These are phyloP conservation scores for Lissonota sp. DNA, from an alignment of 2,888 invertebrate genomes.

Conservation along the genomic window DNA sequence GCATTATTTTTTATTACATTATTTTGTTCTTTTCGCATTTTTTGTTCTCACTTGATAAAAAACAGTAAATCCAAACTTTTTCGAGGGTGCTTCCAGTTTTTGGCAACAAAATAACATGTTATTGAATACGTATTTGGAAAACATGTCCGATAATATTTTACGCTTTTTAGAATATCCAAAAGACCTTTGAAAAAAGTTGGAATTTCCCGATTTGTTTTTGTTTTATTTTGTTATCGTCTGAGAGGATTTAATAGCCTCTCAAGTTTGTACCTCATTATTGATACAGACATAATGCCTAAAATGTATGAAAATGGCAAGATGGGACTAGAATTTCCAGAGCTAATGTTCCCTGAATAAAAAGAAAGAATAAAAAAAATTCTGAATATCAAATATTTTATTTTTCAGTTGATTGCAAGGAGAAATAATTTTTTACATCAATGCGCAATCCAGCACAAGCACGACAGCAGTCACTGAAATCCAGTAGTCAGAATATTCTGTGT, in stretches of 20 bases:
- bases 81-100: no score
- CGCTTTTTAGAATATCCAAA: no score
- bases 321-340: no score
- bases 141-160: no score
- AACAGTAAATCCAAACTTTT: no score
- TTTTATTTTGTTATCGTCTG: not conserved
- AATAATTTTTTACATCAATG: conserved; percentile 73
- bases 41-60: not conserved
- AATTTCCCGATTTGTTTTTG: no score
- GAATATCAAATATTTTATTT: conserved; percentile 29
- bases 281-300: not conserved
- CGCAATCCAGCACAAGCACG: conserved; percentile 70
- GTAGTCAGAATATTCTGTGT: not conserved
- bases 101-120: no score
- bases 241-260: not conserved
- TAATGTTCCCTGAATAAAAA: not conserved
- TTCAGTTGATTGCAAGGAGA: conserved; percentile 71
- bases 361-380: not conserved
- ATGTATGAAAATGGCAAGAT: no score
- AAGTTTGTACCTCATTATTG: not conserved
- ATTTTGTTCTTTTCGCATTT: not conserved
- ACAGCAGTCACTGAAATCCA: conserved; percentile 57
- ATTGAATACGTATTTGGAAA: no score
- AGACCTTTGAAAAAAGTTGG: no score
- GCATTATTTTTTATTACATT: no score